phyloP scores from a whole-genome alignment of 2,113 vertebrate genomes.

The Megaleporinus macrocephalus region DNA sequence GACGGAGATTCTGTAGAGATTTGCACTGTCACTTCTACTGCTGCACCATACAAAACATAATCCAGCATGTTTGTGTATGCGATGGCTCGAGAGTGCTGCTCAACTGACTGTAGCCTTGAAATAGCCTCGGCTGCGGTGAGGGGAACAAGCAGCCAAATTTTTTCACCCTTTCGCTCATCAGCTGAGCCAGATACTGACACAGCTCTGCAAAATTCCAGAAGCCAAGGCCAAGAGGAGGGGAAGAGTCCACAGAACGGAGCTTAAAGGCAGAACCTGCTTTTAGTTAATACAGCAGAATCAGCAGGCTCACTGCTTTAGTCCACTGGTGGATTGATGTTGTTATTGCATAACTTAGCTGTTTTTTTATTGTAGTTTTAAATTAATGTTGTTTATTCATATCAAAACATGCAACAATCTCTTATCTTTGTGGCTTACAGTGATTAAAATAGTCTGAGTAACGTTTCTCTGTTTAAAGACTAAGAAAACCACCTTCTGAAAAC shows the following conservation, averaged over 20 bases:
- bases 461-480: too few species aligned
- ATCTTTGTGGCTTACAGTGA: too few species aligned
- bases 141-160: conserved; percentile 34
- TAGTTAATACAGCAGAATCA: not conserved
- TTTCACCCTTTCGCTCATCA: conserved; percentile 15
- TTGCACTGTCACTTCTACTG: not conserved
- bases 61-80: conserved; percentile 13
- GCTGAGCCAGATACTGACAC: conserved; percentile 44
- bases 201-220: conserved; percentile 38
- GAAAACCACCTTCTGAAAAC: too few species aligned
- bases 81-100: not conserved
- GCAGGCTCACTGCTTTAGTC: not conserved
- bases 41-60: not conserved
- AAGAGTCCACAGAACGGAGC: not conserved
- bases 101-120: conserved; percentile 5
- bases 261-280: not conserved
- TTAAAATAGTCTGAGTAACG: too few species aligned
- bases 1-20: not conserved
- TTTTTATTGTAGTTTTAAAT: not conserved
- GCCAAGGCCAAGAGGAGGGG: conserved; percentile 15
- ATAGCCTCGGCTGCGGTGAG: not conserved
- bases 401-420: too few species aligned
- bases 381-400: not conserved
- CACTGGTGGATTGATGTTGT: not conserved
- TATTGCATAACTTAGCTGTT: not conserved